These are phyloP conservation scores for Agrochola circellaris DNA, from an alignment of 2,888 invertebrate species.

Conservation along the genomic window DNA sequence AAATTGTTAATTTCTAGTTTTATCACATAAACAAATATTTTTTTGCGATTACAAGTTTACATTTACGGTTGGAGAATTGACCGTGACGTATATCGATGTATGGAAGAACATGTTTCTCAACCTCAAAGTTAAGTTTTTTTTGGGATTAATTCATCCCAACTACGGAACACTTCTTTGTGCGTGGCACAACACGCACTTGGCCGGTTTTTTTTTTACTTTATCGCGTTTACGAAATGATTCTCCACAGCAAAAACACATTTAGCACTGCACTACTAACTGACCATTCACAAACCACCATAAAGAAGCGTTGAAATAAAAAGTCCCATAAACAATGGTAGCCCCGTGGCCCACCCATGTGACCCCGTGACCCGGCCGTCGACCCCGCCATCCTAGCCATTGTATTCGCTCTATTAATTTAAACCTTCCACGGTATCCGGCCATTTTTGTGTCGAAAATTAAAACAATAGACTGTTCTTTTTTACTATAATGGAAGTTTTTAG, in stretches of 20 bases:
- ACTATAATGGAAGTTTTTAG: conserved; percentile 38
- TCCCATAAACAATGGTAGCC: conserved; percentile 55
- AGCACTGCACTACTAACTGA: conserved; percentile 15
- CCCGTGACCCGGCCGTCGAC: conserved; percentile 85
- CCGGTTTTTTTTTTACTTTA: background rate
- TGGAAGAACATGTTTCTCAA: too few species aligned
- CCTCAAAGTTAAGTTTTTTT: too few species aligned
- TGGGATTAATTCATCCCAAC: too few species aligned
- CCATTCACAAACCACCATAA: conserved; percentile 54
- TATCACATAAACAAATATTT: too few species aligned
- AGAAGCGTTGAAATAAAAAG: conserved; percentile 49
- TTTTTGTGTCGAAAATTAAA: conserved; percentile 75
- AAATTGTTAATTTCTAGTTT: too few species aligned
- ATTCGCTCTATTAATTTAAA: conserved; percentile 79
- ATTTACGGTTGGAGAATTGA: too few species aligned
- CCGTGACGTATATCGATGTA: too few species aligned
- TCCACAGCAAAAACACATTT: background rate
- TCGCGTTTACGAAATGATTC: too few species aligned
- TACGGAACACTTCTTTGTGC: too few species aligned
- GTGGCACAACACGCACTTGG: too few species aligned
- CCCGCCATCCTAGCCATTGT: conserved; percentile 72
- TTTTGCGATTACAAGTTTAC: too few species aligned
- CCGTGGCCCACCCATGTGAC: conserved; percentile 74
- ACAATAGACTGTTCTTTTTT: conserved; percentile 72
- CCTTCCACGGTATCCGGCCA: conserved; percentile 75